Conservation (phyloP, 2,113 vertebrate species). For the Pedetes capensis region DNA sequence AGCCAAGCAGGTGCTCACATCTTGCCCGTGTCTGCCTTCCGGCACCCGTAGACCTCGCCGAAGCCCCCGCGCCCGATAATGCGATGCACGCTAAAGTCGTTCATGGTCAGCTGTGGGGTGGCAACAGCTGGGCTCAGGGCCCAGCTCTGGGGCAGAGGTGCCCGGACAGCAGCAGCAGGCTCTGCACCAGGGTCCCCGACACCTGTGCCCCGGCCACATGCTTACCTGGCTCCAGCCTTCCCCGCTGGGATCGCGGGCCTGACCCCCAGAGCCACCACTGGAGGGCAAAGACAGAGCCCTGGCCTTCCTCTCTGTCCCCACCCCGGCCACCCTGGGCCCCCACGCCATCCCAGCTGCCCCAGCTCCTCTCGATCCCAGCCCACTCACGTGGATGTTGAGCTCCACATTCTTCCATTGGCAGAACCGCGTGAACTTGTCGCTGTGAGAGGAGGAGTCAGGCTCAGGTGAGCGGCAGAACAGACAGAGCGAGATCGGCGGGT, state of each 20-base stretch:
- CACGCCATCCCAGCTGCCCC: not conserved
- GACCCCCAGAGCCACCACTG: not conserved
- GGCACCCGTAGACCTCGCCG: constrained; percentile 86
- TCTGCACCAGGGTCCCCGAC: not conserved
- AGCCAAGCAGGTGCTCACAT: constrained; percentile 69
- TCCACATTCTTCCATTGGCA: constrained; percentile 89
- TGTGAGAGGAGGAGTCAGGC: constrained; percentile 67
- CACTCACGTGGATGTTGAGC: constrained; percentile 87
- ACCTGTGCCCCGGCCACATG: not conserved
- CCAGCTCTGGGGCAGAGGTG: not conserved
- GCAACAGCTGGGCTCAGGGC: not conserved
- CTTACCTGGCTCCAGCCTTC: not conserved
- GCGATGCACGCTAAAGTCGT: constrained; percentile 86
- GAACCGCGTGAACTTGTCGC: constrained; percentile 86
- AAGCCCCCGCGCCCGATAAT: constrained; percentile 86
- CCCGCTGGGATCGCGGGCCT: not conserved
- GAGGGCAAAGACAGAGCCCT: not conserved
- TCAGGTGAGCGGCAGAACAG: not conserved
- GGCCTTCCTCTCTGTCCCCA: not conserved
- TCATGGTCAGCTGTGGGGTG: constrained; percentile 84
- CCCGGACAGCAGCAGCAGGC: not conserved
- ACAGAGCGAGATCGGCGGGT: not conserved
- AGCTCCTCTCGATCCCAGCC: not conserved
- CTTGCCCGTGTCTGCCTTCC: constrained; percentile 86
- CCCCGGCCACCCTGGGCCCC: not conserved